Evolutionary conservation across 2,113 vertebrate genomes (phyloP).

Genomic region (Corythaixoides concolor): DNA sequence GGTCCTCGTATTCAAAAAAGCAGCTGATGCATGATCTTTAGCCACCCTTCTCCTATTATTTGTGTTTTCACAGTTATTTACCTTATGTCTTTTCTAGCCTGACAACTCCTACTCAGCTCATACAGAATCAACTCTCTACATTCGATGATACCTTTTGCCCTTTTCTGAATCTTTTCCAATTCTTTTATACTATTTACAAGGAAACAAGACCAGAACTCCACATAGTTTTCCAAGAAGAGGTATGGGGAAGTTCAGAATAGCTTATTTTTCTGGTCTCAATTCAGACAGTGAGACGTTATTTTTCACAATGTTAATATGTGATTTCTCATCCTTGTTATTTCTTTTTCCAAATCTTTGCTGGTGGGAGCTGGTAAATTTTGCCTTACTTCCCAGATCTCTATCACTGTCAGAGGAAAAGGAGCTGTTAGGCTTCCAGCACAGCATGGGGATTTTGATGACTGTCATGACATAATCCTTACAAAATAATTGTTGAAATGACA

Average conservation of each 20-base stretch:
- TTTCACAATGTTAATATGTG: background rate
- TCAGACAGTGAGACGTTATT: background rate
- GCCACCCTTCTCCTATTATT: background rate
- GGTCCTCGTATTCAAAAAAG: background rate
- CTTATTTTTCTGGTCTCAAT: background rate
- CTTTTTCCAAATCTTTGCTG: background rate
- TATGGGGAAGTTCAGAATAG: background rate
- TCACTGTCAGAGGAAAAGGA: background rate
- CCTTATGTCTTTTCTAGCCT: background rate
- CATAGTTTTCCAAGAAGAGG: background rate
- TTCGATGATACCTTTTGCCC: background rate
- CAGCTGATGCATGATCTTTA: background rate
- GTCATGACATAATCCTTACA: background rate
- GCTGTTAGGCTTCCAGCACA: background rate
- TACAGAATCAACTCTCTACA: background rate
- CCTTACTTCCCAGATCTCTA: background rate
- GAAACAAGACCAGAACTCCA: background rate
- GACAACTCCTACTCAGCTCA: background rate
- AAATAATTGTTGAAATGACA: background rate
- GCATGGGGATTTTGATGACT: background rate
- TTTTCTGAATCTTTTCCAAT: background rate
- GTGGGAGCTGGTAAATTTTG: background rate
- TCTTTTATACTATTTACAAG: background rate
- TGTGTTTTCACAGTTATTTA: background rate
- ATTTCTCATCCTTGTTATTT: background rate